These are phyloP conservation scores for Conger conger DNA, from an alignment of 2,113 vertebrate species.

Conservation along the genomic window DNA sequence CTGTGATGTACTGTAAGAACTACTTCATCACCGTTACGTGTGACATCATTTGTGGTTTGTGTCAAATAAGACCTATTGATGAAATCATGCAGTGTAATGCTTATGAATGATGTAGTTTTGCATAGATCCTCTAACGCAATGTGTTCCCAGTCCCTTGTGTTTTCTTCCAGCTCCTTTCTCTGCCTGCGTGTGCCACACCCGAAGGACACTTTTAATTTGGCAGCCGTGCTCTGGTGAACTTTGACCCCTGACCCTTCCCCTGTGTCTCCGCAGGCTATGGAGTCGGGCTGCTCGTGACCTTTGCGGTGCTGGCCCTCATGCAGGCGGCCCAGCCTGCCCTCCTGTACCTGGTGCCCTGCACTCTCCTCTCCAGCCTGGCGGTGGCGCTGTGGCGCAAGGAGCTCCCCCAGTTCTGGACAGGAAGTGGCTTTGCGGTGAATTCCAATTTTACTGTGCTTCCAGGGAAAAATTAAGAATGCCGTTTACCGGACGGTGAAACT, in stretches of 20 bases:
- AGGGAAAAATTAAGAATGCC: slow-evolving; percentile 53
- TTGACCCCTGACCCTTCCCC: neutral
- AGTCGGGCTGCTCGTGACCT: slow-evolving; percentile 91
- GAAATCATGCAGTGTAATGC: too few species aligned
- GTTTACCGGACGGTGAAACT: slow-evolving; percentile 76
- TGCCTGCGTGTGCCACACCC: neutral
- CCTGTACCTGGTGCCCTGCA: slow-evolving; percentile 95
- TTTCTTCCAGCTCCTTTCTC: too few species aligned
- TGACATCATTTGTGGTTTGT: too few species aligned
- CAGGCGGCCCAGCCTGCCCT: slow-evolving; percentile 91
- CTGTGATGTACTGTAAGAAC: too few species aligned
- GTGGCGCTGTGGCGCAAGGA: slow-evolving; percentile 91
- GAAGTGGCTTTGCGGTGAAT: slow-evolving; percentile 99
- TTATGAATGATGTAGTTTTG: too few species aligned
- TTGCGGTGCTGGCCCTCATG: slow-evolving; percentile 90
- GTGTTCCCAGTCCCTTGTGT: too few species aligned
- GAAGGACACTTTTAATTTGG: neutral
- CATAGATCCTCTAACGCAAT: too few species aligned
- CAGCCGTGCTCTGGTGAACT: neutral
- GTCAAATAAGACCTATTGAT: neutral
- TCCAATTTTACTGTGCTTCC: slow-evolving; percentile 91
- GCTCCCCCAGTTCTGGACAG: slow-evolving; percentile 91
- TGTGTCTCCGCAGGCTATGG: slow-evolving; percentile 77
- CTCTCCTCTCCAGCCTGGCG: slow-evolving; percentile 82
- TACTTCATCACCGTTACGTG: neutral